Evolutionary conservation across 2,797 vertebrate species (phyloP), one percentile per base, ranked within the genome.

Genomic region (Pyrocephalus nanus): DNA sequence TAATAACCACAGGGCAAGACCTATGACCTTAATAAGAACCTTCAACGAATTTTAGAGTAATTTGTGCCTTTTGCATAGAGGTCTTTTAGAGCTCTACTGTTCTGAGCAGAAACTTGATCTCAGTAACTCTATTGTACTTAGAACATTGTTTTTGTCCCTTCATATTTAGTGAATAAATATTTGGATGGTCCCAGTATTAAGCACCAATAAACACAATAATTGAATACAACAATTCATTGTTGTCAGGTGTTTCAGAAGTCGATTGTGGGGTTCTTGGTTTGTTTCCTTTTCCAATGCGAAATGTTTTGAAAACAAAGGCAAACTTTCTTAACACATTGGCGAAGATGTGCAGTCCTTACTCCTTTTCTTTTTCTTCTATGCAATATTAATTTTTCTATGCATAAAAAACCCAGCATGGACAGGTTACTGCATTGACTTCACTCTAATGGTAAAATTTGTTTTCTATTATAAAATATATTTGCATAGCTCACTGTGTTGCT

Each of bases 141-240:
- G 97, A 97, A 98, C 96, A 95, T 92, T 97, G 95, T 94, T 98
- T 97, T 92, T 98, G 97, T 98, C 98, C 98, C 97, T 98, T 98
- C 97, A 92, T 98, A 97, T 97, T 98, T 98, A 98, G 98, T 98
- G 98, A 98, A 98, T 98, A 98, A 99, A 98, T 98, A 98, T 98
- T 99, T 98, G 98, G 98, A 98, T 98, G 97, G 98, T 98, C 97
- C 97, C 69, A 84, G 98, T 90, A 95, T 95, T 96, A 92, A 45
- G 74, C 61, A 67, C 55, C 80, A 77, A 98, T 98, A 98, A 98
- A 98, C 97, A 98, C 96, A 98, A 98, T 98, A 98, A 98, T 98
- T 98, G 98, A 98, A 98, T 95, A 97, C 93, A 98, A 97, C 96
- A 97, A 97, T 97, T 98, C 97, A 97, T 95, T 96, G 86, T 96